phyloP scores from a whole-genome alignment of 2,113 vertebrate species.

The Brevimyrus niger region DNA sequence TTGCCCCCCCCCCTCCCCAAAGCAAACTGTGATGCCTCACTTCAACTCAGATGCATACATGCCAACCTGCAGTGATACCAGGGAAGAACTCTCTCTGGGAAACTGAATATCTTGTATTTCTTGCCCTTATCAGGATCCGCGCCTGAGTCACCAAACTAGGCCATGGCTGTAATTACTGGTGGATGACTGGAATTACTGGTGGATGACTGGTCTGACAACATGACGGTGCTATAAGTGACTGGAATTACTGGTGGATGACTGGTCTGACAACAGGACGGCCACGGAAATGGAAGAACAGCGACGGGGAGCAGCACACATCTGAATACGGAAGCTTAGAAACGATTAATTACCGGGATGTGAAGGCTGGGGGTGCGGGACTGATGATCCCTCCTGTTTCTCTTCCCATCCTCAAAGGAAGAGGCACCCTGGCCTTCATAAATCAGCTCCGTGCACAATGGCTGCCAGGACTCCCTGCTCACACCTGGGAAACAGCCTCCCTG shows the following conservation, averaged over 20 bases:
- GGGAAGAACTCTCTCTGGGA: neutral
- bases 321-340: neutral
- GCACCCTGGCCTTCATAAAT: conserved; percentile 13
- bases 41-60: neutral
- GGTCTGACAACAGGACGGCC: neutral
- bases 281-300: neutral
- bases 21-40: neutral
- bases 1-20: neutral
- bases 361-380: neutral
- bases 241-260: too few relatives aligned
- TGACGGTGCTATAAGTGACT: too few relatives aligned
- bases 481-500: neutral
- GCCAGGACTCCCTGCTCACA: neutral
- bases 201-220: too few relatives aligned
- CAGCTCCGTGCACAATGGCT: neutral
- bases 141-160: neutral
- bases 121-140: neutral
- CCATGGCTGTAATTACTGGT: neutral
- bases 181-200: too few relatives aligned
- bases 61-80: neutral
- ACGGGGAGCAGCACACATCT: neutral
- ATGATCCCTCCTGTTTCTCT: neutral
- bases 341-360: conserved; percentile 1
- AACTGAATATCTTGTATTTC: neutral
- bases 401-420: neutral